A percentile compares a stretch with the other conserved stretches of the same genome.
phyloP scores from a whole-genome alignment of 2,797 vertebrate species.

The Benthosema pterotum region DNA sequence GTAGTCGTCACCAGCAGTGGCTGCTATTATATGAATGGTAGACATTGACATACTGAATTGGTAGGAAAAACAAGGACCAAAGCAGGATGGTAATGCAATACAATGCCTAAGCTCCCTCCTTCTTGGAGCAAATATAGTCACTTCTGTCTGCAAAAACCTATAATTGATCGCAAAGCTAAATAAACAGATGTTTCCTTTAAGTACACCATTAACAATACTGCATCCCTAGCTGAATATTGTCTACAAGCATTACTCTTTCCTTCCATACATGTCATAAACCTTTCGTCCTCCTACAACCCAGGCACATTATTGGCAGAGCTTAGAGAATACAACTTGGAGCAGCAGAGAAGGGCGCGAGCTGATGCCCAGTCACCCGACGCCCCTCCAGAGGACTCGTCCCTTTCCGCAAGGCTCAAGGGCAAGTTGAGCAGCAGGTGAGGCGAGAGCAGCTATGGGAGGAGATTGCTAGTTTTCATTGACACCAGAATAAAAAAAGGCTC shows the following conservation, averaged over 20 bases:
- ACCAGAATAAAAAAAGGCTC: neutral
- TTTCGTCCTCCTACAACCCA: slow-evolving; percentile 62
- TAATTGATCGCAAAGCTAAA: no score
- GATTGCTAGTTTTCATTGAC: neutral
- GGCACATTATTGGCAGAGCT: slow-evolving; percentile 92
- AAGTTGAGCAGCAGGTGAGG: slow-evolving; percentile 96
- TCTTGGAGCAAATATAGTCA: no score
- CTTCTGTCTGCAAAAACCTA: no score
- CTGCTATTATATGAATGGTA: neutral
- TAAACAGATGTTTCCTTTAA: no score
- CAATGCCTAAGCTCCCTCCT: no score
- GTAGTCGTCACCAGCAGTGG: no score
- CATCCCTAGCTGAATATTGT: neutral
- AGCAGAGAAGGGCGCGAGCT: slow-evolving; percentile 89
- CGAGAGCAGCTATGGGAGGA: slow-evolving; percentile 25
- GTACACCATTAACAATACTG: no score
- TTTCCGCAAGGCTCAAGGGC: slow-evolving; percentile 89
- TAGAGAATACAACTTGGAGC: slow-evolving; percentile 94
- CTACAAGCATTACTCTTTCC: neutral
- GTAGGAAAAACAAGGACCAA: no score
- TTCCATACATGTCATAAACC: neutral
- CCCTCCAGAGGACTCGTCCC: slow-evolving; percentile 89
- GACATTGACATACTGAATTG: no score
- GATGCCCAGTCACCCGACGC: slow-evolving; percentile 91
- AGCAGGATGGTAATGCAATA: no score